Evolutionary conservation across 2,797 vertebrate genomes (phyloP).

Genomic region (Tragelaphus eurycerus): DNA sequence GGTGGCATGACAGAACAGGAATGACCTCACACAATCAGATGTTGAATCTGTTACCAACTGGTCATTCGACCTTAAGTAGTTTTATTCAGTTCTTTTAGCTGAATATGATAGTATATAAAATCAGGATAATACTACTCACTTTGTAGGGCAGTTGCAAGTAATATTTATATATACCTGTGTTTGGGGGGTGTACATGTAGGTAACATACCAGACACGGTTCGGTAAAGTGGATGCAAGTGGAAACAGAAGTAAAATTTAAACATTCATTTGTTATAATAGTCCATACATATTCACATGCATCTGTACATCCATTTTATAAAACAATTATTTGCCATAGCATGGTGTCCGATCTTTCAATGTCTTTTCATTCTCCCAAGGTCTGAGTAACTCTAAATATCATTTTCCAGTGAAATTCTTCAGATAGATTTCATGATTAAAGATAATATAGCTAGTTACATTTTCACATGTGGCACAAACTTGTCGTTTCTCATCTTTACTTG

Average conservation of each 20-base stretch:
- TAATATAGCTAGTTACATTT: not conserved
- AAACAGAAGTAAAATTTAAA: not conserved
- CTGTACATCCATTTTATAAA: not conserved
- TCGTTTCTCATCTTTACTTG: not conserved
- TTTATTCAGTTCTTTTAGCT: not conserved
- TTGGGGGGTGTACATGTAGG: not conserved
- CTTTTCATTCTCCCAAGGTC: not conserved
- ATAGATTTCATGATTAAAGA: not conserved
- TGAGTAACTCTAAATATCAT: not conserved
- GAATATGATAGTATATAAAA: not conserved
- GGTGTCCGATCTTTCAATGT: not conserved
- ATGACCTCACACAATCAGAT: not conserved
- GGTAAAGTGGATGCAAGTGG: not conserved
- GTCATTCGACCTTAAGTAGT: not conserved
- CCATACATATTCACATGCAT: not conserved
- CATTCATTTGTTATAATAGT: not conserved
- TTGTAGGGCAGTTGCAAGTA: not conserved
- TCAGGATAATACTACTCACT: not conserved
- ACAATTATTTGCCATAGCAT: not conserved
- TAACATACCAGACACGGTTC: not conserved
- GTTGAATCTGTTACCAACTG: not conserved
- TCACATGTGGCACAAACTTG: not conserved
- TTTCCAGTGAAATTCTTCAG: not conserved
- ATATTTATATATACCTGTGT: not conserved
- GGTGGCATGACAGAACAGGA: not conserved